Percentiles rank a stretch among this genome's conserved stretches.
Conservation (phyloP, 53 echinoderm and acorn worm species). For the Astropecten irregularis region DNA sequence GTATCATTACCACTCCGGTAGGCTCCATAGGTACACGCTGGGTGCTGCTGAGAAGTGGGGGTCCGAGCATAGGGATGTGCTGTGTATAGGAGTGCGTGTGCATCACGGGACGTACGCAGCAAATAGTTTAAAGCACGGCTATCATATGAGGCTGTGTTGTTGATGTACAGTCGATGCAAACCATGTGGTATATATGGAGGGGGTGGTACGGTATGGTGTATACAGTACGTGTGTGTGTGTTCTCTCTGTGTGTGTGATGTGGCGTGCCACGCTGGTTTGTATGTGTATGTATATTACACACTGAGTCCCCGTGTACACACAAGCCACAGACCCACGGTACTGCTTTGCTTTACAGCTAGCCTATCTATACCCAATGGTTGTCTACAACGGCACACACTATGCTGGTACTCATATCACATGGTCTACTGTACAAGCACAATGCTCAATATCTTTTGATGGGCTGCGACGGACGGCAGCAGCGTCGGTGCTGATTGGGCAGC, state of each 20-base stretch:
- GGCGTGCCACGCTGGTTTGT: no score
- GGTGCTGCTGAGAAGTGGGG: conserved; percentile 54
- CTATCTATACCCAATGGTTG: background rate
- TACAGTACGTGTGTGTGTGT: background rate
- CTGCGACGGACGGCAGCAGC: no score
- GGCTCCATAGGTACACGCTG: conserved; percentile 71
- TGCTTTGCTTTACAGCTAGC: background rate
- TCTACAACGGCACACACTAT: background rate
- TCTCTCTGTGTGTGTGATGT: background rate
- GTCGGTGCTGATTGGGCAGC: conserved; percentile 16
- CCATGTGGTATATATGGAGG: no score
- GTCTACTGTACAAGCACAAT: conserved; percentile 26
- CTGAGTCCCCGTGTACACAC: conserved; percentile 12
- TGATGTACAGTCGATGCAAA: no score
- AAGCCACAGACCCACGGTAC: background rate
- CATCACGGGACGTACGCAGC: conserved; percentile 24
- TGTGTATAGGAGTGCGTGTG: conserved; percentile 41
- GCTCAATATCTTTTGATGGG: conserved; percentile 29
- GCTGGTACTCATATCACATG: background rate
- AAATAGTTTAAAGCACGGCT: conserved; percentile 12
- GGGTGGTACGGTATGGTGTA: no score
- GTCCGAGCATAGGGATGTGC: conserved; percentile 64
- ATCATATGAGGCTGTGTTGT: no score
- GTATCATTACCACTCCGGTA: conserved; percentile 71
- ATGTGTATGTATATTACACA: background rate